Base-by-base conservation (phyloP, 2,888 invertebrate genomes). In the Esperia sulphurella region DNA sequence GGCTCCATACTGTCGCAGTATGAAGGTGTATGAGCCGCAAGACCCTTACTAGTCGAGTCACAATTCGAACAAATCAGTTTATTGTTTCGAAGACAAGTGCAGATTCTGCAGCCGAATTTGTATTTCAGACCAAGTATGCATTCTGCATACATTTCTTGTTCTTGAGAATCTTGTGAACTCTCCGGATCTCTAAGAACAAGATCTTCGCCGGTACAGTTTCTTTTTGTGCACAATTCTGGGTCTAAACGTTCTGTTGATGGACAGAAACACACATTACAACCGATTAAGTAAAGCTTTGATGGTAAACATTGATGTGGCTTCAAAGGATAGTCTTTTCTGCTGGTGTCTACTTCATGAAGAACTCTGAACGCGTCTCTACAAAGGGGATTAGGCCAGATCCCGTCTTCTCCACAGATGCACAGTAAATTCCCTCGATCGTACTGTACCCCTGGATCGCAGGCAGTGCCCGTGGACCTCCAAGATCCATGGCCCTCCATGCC, bases 91-190 rank as follows among this genome's bases (percentile, higher is more conserved):
- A 83, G 58, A 56, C 92, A 92, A 9, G 68, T 65, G 57, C 92
- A 92, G 0, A 71, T 79, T 65, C 88, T 90, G 60, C 92, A 91
- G 21, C 90, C 91, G 8, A 90, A 55, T 50, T 72, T 75, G 55
- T 91, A 91, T 52, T 69, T 68, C 9, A 71, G 71, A 40, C 79
- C 72, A 0, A 75, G 65, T 13, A 68, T 59, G 48, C 92, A 92
- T 9, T 65, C 55, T 0, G 80, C 80, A 41, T 84, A 87, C 0
- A 83, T 52, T 53, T 83, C 84, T 9, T 54, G 14, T 0, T 50
- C 8, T 7, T 51, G 46, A 1, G 33, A 33, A 4, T 57, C 60
- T n/a, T 35, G n/a, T 35, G n/a, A n/a, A 3, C n/a, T 54, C 48
- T 43, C 14, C 7, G 54, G 45, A 13, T 52, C 49, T 33, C 50